Base-by-base conservation (phyloP, 2,797 vertebrate genomes). In the Bucorvus abyssinicus region DNA sequence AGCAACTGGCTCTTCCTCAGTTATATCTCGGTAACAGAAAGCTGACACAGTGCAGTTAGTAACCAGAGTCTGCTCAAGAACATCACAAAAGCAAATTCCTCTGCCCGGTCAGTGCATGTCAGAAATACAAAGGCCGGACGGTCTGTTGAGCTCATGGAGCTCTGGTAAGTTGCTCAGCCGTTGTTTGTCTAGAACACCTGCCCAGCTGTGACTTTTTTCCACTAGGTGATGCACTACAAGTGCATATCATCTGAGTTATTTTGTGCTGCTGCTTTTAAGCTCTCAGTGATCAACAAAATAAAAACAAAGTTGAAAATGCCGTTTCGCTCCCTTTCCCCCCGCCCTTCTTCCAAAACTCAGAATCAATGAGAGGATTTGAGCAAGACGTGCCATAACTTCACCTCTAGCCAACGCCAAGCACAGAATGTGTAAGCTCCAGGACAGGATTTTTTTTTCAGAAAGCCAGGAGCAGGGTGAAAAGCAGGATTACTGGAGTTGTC, bases 391-490 rank as follows among this genome's bases (percentile, higher is more conserved):
- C 84, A 77, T 17, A 57, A 21, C 34, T 74, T 95, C 84, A 84
- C 86, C 65, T 74, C 80, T 96, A 87, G 45, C 83, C 94, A 87
- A 94, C 69, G 52, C 71, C 38, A 40, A 61, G 38, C 68, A 74
- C 44, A 63, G 52, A 61, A 92, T 77, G 67, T 64, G 30, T 36
- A 57, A 87, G 26, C 73, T 85, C 15, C 29, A 38, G 9, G 21
- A 42, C 29, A 90, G 50, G 32, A 24, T n/a, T n/a, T n/a, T 77
- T 86, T 81, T 74, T 86, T 75, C 68, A 86, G 60, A 67, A 89
- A 80, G 24, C 59, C 59, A 38, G 42, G 45, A 84, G 17, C 42
- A 77, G 73, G 70, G 64, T 60, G 59, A 73, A 88, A 77, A 74
- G 29, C 30, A 15, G 10, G 32, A 55, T 80, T 30, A 24, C 24